phyloP scores from a whole-genome alignment of 2,113 vertebrate genomes.

The Heterochromis multidens region DNA sequence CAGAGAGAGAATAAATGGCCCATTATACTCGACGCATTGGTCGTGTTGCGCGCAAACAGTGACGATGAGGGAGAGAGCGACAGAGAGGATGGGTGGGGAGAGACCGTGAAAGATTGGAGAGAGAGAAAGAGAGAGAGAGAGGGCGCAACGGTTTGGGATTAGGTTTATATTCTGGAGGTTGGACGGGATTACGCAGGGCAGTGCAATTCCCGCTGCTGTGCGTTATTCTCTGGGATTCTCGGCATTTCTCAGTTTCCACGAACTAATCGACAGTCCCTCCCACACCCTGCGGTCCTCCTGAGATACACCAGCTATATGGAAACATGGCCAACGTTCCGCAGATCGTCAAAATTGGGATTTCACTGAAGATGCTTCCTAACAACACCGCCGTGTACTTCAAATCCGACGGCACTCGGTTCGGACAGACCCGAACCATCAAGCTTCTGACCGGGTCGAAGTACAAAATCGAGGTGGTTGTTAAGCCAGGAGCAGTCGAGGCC shows the following conservation, averaged over 20 bases:
- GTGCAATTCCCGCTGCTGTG: not conserved
- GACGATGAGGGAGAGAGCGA: not conserved
- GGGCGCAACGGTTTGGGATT: slow-evolving; percentile 44
- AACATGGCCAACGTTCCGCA: slow-evolving; percentile 87
- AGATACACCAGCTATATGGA: not conserved
- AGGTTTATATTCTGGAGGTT: slow-evolving; percentile 8
- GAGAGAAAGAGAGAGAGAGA: not conserved
- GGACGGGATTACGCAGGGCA: slow-evolving; percentile 42
- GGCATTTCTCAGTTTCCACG: not conserved
- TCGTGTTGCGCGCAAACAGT: not conserved
- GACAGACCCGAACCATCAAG: slow-evolving; percentile 95
- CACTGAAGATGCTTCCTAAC: slow-evolving; percentile 91
- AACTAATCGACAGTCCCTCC: not conserved
- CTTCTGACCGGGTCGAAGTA: slow-evolving; percentile 95
- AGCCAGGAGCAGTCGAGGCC: slow-evolving; percentile 86
- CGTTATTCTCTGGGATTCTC: not conserved
- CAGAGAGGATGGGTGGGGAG: not conserved
- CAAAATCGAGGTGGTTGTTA: slow-evolving; percentile 88
- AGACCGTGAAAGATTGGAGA: not conserved
- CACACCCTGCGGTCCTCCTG: not conserved
- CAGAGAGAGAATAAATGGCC: not conserved
- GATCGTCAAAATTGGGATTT: slow-evolving; percentile 86
- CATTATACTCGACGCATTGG: not conserved
- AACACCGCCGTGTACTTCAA: slow-evolving; percentile 92
- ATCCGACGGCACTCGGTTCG: slow-evolving; percentile 92